A percentile compares a stretch with the other conserved stretches of the same genome.
These are phyloP conservation scores for Aplochiton taeniatus DNA, from an alignment of 2,797 vertebrate species.

Conservation along the genomic window DNA sequence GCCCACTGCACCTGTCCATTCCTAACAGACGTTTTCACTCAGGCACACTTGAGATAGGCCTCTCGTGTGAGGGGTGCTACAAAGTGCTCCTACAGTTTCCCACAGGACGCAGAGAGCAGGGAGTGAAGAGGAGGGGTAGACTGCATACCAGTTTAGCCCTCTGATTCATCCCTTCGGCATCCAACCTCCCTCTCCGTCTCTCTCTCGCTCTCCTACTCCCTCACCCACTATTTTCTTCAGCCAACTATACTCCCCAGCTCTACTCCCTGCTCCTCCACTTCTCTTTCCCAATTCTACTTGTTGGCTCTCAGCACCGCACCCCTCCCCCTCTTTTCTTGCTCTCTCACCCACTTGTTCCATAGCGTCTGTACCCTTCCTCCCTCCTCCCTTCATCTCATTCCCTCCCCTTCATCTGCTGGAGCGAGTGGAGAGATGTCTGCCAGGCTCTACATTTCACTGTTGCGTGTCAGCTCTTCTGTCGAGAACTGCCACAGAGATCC, in stretches of 20 bases:
- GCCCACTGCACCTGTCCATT: too few species aligned
- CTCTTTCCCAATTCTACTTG: too few species aligned
- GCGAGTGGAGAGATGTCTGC: conserved; percentile 52
- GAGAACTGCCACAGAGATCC: conserved; percentile 19
- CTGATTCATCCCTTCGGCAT: conserved; percentile 72
- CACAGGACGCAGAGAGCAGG: conserved; percentile 14
- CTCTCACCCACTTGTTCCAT: neutral
- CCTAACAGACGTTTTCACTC: too few species aligned
- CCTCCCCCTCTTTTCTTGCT: neutral
- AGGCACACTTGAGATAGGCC: too few species aligned
- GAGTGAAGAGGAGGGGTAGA: conserved; percentile 14
- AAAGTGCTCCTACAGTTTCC: too few species aligned
- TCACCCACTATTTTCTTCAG: too few species aligned
- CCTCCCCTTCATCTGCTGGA: conserved; percentile 1
- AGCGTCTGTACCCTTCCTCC: too few species aligned
- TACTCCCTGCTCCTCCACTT: too few species aligned
- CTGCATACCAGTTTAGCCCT: conserved; percentile 49
- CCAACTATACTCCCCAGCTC: too few species aligned
- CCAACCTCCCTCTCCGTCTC: neutral
- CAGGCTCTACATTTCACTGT: conserved; percentile 57
- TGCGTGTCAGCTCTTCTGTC: conserved; percentile 47
- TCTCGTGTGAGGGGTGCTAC: too few species aligned
- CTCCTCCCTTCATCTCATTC: too few species aligned
- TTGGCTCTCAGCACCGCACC: too few species aligned
- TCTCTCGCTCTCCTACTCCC: neutral